phyloP scores from a whole-genome alignment of 53 echinoderm and acorn worm species.

The Hippasteria phrygiana region DNA sequence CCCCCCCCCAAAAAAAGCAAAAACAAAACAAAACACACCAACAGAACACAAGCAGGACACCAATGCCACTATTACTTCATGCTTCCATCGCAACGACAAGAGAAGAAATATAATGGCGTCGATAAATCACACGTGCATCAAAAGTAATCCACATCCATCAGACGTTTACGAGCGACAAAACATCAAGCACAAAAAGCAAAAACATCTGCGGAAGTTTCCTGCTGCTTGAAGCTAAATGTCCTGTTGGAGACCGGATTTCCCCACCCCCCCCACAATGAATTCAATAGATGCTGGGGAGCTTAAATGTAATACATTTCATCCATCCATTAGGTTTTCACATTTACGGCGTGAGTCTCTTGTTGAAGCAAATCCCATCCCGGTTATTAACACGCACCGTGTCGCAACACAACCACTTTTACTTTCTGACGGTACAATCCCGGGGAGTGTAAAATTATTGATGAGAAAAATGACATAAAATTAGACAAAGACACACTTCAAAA shows the following conservation, averaged over 20 bases:
- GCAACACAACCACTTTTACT: no score
- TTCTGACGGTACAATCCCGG: no score
- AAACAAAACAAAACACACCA: conserved; percentile 16
- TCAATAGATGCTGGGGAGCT: not conserved
- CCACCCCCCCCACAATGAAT: no score
- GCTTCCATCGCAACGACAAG: conserved; percentile 27
- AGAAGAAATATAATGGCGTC: not conserved
- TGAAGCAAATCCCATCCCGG: no score
- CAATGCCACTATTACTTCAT: conserved; percentile 21
- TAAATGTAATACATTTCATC: conserved; percentile 16
- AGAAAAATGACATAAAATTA: no score
- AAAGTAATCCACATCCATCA: not conserved
- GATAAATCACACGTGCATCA: not conserved
- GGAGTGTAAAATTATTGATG: no score
- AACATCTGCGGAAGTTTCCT: conserved; percentile 44
- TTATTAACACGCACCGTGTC: no score
- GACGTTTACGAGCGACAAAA: conserved; percentile 9
- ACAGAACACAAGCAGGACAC: not conserved
- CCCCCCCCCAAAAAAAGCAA: no score
- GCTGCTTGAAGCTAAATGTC: conserved; percentile 1
- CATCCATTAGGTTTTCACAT: not conserved
- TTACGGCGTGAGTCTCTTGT: not conserved
- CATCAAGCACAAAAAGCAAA: not conserved
- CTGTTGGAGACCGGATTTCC: not conserved
- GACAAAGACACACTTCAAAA: no score